Conservation (phyloP, 2,888 invertebrate genomes). For the Apocheima hispidaria region DNA sequence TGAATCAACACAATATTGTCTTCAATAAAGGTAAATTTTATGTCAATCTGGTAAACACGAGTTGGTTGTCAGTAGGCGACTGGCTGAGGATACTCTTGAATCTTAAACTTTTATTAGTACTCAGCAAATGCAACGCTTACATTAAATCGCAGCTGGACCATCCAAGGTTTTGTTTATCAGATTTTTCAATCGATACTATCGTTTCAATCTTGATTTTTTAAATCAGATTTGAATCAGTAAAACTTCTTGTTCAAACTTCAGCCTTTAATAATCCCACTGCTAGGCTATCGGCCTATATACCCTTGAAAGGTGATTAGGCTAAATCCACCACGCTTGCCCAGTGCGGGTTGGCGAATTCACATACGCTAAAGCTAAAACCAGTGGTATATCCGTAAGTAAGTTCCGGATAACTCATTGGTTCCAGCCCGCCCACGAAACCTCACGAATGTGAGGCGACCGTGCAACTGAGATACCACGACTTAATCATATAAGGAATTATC, state of each 20-base stretch:
- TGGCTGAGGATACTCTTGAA: constrained; percentile 50
- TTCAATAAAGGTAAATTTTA: constrained; percentile 24
- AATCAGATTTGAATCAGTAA: background rate
- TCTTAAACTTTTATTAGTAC: constrained; percentile 70
- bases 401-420: too few species aligned
- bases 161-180: constrained; percentile 72
- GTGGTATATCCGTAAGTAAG: too few species aligned
- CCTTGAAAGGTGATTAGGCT: too few species aligned
- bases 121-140: constrained; percentile 64
- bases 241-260: background rate
- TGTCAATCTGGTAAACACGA: constrained; percentile 21
- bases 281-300: too few species aligned
- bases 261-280: too few species aligned
- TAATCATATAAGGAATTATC: too few species aligned
- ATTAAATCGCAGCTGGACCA: constrained; percentile 63
- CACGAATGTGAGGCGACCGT: too few species aligned
- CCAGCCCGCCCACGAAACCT: too few species aligned
- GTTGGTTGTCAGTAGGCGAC: constrained; percentile 39
- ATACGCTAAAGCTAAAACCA: too few species aligned
- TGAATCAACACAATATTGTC: background rate
- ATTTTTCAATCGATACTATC: constrained; percentile 62
- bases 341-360: too few species aligned
- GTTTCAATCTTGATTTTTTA: constrained; percentile 12
- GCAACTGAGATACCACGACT: too few species aligned
- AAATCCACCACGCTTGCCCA: too few species aligned